Evolutionary conservation across 2,113 vertebrate species (phyloP).

Genomic region (Coracopsis vasa): DNA sequence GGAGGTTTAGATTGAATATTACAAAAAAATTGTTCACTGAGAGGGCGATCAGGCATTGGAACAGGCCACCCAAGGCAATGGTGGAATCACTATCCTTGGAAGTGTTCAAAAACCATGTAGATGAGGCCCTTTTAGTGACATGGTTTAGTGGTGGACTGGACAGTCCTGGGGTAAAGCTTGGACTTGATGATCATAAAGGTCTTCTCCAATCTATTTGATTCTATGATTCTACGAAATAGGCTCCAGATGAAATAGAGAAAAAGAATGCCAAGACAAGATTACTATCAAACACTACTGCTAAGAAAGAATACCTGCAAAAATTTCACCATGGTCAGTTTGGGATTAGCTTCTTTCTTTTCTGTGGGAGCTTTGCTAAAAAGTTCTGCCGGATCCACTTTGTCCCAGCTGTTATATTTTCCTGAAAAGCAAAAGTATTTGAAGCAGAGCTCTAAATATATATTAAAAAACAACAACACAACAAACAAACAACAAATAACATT

Average conservation of each 20-base stretch:
- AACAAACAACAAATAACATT: background rate
- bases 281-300: background rate
- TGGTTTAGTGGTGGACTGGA: background rate
- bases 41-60: background rate
- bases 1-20: background rate
- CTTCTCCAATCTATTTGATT: background rate
- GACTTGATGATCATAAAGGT: background rate
- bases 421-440: background rate
- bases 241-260: background rate
- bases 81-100: background rate
- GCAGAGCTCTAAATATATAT: background rate
- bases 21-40: background rate
- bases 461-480: background rate
- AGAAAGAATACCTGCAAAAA: constrained; percentile 88
- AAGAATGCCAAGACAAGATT: background rate
- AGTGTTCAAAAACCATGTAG: background rate
- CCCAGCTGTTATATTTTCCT: constrained; percentile 99
- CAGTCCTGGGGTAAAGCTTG: background rate
- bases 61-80: background rate
- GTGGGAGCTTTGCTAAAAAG: constrained; percentile 97
- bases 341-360: constrained; percentile 98
- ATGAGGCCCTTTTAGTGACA: background rate
- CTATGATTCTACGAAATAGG: background rate
- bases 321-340: constrained; percentile 97
- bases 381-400: constrained; percentile 96